A percentile compares a stretch with the other conserved stretches of the same genome.
These are phyloP conservation scores for Dasysyrphus albostriatus DNA, from an alignment of 2,888 invertebrate species.

Conservation along the genomic window DNA sequence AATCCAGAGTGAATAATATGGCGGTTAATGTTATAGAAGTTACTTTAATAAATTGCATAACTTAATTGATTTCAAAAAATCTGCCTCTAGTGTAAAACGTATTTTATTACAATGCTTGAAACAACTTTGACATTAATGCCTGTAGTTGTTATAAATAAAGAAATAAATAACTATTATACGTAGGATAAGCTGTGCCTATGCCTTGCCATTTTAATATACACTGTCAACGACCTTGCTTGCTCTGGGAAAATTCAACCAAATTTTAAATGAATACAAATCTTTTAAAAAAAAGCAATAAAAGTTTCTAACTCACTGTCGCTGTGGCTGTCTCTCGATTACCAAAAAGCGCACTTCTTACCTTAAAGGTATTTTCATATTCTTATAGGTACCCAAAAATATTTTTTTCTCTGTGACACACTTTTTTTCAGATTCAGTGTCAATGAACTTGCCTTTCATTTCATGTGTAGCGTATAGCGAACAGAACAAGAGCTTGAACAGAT, in stretches of 20 bases:
- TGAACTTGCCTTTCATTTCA: conserved; percentile 64
- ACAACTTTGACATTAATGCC: too few relatives aligned
- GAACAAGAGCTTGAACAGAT: conserved; percentile 17
- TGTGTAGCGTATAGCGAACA: conserved; percentile 18
- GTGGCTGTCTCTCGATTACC: background rate
- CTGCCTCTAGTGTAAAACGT: too few relatives aligned
- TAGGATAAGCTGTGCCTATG: too few relatives aligned
- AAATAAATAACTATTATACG: too few relatives aligned
- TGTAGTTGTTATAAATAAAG: too few relatives aligned
- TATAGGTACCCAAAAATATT: conserved; percentile 20
- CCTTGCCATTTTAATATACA: too few relatives aligned
- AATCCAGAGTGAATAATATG: too few relatives aligned
- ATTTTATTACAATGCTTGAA: too few relatives aligned
- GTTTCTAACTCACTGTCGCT: background rate
- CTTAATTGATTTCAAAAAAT: too few relatives aligned
- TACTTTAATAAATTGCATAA: too few relatives aligned
- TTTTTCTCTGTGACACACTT: conserved; percentile 59
- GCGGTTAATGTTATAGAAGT: too few relatives aligned
- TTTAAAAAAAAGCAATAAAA: background rate
- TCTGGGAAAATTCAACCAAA: background rate
- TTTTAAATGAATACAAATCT: background rate
- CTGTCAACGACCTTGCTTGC: background rate
- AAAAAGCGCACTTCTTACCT: conserved; percentile 10
- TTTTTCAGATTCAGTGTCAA: conserved; percentile 59
- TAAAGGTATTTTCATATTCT: background rate